Percentiles rank a stretch among this genome's conserved stretches.
phyloP scores from a whole-genome alignment of 2,113 vertebrate genomes.

The Tringa solitaria region DNA sequence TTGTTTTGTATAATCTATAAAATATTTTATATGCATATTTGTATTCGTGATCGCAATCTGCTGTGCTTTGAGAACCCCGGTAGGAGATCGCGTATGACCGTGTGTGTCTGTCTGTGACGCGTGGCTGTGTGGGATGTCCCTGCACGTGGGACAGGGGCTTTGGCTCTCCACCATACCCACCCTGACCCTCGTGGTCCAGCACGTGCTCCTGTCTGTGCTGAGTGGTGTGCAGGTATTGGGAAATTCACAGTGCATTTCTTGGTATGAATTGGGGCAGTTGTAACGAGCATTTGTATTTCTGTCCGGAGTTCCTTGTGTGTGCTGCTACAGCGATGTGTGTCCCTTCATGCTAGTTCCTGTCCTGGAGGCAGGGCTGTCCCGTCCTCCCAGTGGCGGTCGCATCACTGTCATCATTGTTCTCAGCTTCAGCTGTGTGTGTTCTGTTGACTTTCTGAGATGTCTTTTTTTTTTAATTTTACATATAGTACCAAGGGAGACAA shows the following conservation, averaged over 20 bases:
- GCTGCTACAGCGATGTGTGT: fast-evolving
- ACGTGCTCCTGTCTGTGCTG: fast-evolving
- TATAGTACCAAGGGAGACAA: background rate
- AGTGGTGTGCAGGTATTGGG: fast-evolving
- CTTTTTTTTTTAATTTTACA: too few relatives aligned
- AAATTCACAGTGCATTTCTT: fast-evolving
- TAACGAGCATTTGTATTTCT: fast-evolving
- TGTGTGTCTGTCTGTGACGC: fast-evolving
- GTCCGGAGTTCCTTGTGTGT: fast-evolving
- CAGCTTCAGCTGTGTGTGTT: fast-evolving
- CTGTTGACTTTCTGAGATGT: background rate
- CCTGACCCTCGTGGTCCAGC: fast-evolving
- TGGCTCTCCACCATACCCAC: fast-evolving
- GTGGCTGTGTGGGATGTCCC: background rate
- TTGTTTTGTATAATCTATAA: conserved; percentile 26
- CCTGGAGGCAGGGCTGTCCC: background rate
- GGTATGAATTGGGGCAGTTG: background rate
- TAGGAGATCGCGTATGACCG: fast-evolving
- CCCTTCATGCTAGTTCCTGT: background rate
- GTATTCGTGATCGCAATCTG: background rate
- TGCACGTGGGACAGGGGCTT: fast-evolving
- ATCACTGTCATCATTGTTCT: too few relatives aligned
- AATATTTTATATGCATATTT: background rate
- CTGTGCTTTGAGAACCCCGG: background rate
- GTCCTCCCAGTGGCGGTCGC: fast-evolving